Conservation (phyloP, 2,888 invertebrate species). For the Watsonalla binaria region DNA sequence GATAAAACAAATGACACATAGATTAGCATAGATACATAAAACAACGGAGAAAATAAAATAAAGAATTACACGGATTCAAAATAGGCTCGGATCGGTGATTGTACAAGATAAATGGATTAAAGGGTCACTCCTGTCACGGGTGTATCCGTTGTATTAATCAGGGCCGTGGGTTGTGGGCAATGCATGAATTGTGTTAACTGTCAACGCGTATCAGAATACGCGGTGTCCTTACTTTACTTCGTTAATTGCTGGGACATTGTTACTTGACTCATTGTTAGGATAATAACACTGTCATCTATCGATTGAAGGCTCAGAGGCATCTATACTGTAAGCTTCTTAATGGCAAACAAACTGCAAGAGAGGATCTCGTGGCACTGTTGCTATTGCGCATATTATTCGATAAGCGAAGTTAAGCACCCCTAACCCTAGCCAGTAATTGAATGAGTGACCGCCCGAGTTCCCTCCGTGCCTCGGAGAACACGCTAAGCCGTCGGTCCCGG, state of each 20-base stretch:
- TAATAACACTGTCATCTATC: no score
- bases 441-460: no score
- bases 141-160: slow-evolving; percentile 49
- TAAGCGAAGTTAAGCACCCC: no score
- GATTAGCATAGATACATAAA: background rate
- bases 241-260: background rate
- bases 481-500: no score
- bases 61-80: slow-evolving; percentile 30
- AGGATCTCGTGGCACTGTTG: no score
- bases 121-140: slow-evolving; percentile 42
- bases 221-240: background rate
- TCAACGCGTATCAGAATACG: slow-evolving; percentile 25
- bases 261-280: background rate
- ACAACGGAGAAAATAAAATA: background rate
- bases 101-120: slow-evolving; percentile 58
- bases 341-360: no score
- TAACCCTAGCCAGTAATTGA: no score
- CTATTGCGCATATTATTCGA: no score
- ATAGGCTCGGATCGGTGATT: slow-evolving; percentile 35
- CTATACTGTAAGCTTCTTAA: no score
- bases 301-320: no score
- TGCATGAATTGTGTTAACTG: slow-evolving; percentile 59
- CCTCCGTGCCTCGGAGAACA: no score
- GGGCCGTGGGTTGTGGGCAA: slow-evolving; percentile 38
- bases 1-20: background rate